Conservation (phyloP, 23 tunicate genomes). For the Diplosoma virens region DNA sequence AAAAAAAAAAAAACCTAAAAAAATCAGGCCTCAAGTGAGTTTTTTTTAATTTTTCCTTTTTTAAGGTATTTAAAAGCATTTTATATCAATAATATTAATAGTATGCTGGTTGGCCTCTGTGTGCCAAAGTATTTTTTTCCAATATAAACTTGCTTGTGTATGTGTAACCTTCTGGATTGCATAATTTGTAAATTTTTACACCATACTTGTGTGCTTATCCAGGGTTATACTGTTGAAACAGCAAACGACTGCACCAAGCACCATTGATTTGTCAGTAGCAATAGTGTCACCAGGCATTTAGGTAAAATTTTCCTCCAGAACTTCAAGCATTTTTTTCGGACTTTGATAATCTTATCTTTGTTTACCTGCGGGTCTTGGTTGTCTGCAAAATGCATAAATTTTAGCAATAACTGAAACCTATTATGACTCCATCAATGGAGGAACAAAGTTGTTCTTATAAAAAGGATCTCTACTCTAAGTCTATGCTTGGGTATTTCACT, state of each 20-base stretch:
- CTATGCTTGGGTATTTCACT: slow-evolving; percentile 2
- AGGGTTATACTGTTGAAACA: slow-evolving; percentile 17
- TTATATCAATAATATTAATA: no score
- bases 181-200: slow-evolving; percentile 12
- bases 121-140: slow-evolving; percentile 3
- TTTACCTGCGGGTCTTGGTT: not conserved
- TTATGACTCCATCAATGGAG: not conserved
- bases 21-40: no score
- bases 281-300: slow-evolving; percentile 11
- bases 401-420: slow-evolving; percentile 10
- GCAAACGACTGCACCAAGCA: slow-evolving; percentile 4
- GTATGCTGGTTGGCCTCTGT: slow-evolving; percentile 22
- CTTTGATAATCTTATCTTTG: not conserved
- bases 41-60: no score
- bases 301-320: slow-evolving; percentile 6
- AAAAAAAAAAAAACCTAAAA: no score
- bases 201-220: slow-evolving; percentile 4
- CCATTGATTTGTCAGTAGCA: not conserved
- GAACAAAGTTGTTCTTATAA: no score
- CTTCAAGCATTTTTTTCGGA: not conserved
- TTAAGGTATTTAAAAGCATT: no score
- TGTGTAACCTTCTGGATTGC: slow-evolving; percentile 8
- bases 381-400: not conserved
- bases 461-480: no score
- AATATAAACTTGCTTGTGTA: not conserved